Base-by-base conservation (phyloP, 1,140 invertebrate genomes). In the Eurosta solidaginis region DNA sequence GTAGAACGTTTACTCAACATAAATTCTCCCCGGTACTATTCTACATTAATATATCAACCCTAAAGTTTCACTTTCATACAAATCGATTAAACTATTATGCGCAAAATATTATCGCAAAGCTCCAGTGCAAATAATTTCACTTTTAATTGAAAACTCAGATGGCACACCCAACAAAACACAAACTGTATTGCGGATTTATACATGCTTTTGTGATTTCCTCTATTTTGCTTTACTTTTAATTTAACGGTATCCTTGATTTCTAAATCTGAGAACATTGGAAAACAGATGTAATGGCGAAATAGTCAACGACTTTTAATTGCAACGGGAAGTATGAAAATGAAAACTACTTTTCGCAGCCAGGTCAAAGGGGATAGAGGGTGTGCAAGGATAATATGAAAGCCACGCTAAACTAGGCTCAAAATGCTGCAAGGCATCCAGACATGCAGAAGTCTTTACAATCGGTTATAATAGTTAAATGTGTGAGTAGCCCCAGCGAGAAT, bases 271-370 rank as follows among this genome's bases (percentile, higher is more conserved):
- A 27, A 54, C 27, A 27, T 54, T 54, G 50, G 1, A 27, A 17
- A 59, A 59, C 22, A 12, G 27, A 59, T n/a, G 54, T 14, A 33
- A 33, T 17, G 54, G 1, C 29, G 22, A 59, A 59, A 22, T 12
- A 59, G 54, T 59, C 54, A 59, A 59, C 54, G 54, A 59, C 54
- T 59, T 59, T 36, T 59, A 59, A 59, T 59, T 59, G 25, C 54
- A 68, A 68, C 14, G 22, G 59, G 59, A 40, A 68, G 33, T 68
- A n/a, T 40, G 59, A 10, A 40, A 59, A 36, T 22, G 27, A 59
- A 12, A 33, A 59, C 54, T 59, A 36, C 27, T 14, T 17, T 47
- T 47, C 45, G 12, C 45, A 47, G 14, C 45, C 45, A 29, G 12
- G 54, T 14, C 17, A 29, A 5, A 68, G 12, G 22, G 33, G 59